phyloP scores from a whole-genome alignment of 2,888 invertebrate species.

The Mythimna ferrago region DNA sequence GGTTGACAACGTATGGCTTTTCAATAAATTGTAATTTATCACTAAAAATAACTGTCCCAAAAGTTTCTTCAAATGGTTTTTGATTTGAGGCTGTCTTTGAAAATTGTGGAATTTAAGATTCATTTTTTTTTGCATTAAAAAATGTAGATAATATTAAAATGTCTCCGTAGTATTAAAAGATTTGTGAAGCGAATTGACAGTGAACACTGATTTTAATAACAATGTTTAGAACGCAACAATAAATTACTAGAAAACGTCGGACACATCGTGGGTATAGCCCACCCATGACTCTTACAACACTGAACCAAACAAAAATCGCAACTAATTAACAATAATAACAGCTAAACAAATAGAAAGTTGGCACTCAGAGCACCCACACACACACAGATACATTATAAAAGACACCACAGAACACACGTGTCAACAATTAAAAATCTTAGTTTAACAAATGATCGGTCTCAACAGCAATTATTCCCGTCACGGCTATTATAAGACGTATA shows the following conservation, averaged over 20 bases:
- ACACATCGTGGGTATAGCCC: slow-evolving; percentile 44
- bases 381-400: slow-evolving; percentile 70
- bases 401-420: slow-evolving; percentile 83
- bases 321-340: slow-evolving; percentile 61
- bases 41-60: too few species aligned
- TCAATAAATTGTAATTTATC: too few species aligned
- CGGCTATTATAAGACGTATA: slow-evolving; percentile 82
- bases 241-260: slow-evolving; percentile 36
- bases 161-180: neutral
- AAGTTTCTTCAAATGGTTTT: too few species aligned
- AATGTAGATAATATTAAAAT: too few species aligned
- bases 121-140: too few species aligned
- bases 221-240: slow-evolving; percentile 20
- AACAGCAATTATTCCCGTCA: slow-evolving; percentile 86
- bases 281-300: slow-evolving; percentile 42
- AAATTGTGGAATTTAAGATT: too few species aligned
- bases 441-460: slow-evolving; percentile 84
- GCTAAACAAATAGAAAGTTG: slow-evolving; percentile 77
- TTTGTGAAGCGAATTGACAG: neutral
- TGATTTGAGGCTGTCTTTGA: too few species aligned
- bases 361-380: slow-evolving; percentile 74
- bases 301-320: slow-evolving; percentile 51
- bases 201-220: slow-evolving; percentile 23
- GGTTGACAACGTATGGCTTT: too few species aligned
- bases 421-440: slow-evolving; percentile 86